A percentile compares a stretch with the other conserved stretches of the same genome.
Conservation (phyloP, 53 echinoderm and acorn worm species). For the Luidia sarsii region DNA sequence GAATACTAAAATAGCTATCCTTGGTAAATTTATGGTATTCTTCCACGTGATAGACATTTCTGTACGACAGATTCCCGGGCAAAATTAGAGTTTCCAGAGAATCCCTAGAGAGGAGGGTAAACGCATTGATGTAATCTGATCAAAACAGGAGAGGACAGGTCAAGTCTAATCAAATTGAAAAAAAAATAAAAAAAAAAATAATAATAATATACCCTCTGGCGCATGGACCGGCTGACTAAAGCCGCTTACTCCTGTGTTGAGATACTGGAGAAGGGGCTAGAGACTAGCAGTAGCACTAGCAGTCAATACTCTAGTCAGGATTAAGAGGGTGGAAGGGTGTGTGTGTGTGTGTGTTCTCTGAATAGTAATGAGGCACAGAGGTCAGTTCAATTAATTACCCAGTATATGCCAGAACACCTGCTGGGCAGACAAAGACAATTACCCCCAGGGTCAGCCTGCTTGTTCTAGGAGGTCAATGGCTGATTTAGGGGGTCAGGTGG, state of each 20-base stretch:
- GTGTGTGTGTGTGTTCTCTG: conserved; percentile 1
- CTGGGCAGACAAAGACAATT: conserved; percentile 34
- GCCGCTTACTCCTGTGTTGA: neutral
- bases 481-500: neutral
- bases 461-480: conserved; percentile 7
- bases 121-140: conserved; percentile 22
- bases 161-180: neutral
- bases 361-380: conserved; percentile 22
- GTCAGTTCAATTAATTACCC: conserved; percentile 11
- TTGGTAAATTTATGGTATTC: no score
- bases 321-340: no score
- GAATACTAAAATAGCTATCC: no score
- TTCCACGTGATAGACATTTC: no score
- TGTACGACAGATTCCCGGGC: no score
- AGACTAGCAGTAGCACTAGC: no score
- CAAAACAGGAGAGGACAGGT: neutral
- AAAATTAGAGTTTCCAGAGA: no score
- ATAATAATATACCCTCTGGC: neutral
- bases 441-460: conserved; percentile 15
- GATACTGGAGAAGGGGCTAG: no score
- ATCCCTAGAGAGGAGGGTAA: no score
- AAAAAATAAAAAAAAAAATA: neutral
- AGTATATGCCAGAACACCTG: conserved; percentile 32
- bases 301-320: no score
- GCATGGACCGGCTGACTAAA: neutral